Evolutionary conservation across 2,797 vertebrate genomes (phyloP).

Genomic region (Melopsittacus undulatus): DNA sequence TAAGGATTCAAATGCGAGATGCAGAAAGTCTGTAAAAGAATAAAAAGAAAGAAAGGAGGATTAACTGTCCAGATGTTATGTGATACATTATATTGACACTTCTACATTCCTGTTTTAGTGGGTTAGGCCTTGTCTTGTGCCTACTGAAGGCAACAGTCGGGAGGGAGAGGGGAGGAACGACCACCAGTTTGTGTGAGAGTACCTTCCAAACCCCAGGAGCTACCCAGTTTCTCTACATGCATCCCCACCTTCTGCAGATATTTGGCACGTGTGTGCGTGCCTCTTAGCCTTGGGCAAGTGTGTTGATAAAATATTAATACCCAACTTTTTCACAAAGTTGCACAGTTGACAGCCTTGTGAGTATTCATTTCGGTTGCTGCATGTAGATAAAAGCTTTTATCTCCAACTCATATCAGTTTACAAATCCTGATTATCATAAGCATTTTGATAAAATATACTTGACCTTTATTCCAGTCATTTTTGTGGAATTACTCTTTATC

Average conservation of each 20-base stretch:
- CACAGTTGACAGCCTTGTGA: background rate
- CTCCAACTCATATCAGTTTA: background rate
- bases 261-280: rapidly evolving
- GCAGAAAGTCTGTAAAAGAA: slow-evolving; percentile 30
- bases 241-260: background rate
- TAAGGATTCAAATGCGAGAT: slow-evolving; percentile 20
- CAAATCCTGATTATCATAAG: background rate
- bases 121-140: background rate
- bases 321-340: background rate
- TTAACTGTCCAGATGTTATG: slow-evolving; percentile 3
- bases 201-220: background rate
- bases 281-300: background rate
- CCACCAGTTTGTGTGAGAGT: background rate
- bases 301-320: background rate
- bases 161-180: background rate
- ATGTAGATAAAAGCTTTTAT: background rate
- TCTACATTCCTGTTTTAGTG: background rate
- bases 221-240: background rate
- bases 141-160: background rate
- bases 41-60: slow-evolving; percentile 35
- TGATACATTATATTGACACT: background rate
- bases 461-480: background rate
- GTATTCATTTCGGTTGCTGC: background rate
- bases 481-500: background rate
- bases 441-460: background rate